Evolutionary conservation across 2,888 invertebrate species (phyloP).

Genomic region (Caenorhabditis parvicauda): DNA sequence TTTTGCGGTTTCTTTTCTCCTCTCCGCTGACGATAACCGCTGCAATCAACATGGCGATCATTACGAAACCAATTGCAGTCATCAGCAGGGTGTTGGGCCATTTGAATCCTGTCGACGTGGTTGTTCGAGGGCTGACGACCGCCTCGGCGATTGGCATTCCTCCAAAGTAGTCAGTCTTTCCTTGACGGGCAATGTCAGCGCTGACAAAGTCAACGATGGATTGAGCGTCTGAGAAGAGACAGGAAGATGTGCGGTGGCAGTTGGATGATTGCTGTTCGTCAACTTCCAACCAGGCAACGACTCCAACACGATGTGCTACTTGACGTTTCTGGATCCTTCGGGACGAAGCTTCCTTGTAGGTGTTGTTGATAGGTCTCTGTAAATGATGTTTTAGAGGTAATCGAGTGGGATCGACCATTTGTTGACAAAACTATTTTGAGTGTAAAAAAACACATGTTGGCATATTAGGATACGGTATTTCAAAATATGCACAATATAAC

Average conservation of each 20-base stretch:
- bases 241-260: slow-evolving; percentile 14
- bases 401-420: too few species aligned
- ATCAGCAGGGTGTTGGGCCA: neutral
- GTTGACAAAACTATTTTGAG: too few species aligned
- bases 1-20: slow-evolving; percentile 20
- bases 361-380: neutral
- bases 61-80: neutral
- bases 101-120: neutral
- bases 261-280: slow-evolving; percentile 32
- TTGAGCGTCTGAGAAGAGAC: slow-evolving; percentile 42
- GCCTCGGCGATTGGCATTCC: slow-evolving; percentile 29
- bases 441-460: too few species aligned
- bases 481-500: too few species aligned
- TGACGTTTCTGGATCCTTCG: neutral
- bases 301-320: slow-evolving; percentile 5
- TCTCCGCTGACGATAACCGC: slow-evolving; percentile 5
- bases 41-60: neutral
- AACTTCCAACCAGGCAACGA: slow-evolving; percentile 33
- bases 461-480: too few species aligned
- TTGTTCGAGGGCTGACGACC: slow-evolving; percentile 8
- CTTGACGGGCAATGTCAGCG: slow-evolving; percentile 45
- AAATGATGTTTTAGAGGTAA: too few species aligned
- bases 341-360: neutral
- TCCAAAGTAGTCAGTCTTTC: slow-evolving; percentile 10
- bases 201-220: slow-evolving; percentile 50